phyloP scores from a whole-genome alignment of 2,797 vertebrate genomes.

The Bradypodion ventrale region DNA sequence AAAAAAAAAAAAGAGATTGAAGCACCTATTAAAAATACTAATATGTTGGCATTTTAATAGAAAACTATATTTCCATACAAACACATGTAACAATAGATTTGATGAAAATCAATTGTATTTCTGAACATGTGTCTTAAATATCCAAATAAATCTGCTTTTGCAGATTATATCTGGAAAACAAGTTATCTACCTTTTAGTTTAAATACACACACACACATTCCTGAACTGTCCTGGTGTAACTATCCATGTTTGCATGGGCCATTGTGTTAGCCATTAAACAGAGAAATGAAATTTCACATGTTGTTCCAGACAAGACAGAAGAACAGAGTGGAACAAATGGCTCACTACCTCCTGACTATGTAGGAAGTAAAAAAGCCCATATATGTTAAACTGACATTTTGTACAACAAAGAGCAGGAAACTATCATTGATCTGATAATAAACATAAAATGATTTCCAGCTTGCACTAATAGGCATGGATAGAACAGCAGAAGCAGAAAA shows the following conservation, averaged over 20 bases:
- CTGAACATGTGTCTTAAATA: neutral
- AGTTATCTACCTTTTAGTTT: conserved; percentile 8
- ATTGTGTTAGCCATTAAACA: conserved; percentile 16
- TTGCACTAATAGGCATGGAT: conserved; percentile 11
- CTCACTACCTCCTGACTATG: neutral
- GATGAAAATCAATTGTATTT: conserved; percentile 2
- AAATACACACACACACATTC: neutral
- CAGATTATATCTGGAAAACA: conserved; percentile 23
- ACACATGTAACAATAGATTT: neutral
- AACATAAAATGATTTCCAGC: conserved; percentile 21
- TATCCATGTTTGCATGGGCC: neutral
- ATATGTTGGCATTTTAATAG: neutral
- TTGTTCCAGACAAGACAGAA: neutral
- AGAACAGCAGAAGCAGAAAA: neutral
- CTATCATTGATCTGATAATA: neutral
- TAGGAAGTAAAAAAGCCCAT: neutral
- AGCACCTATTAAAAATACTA: neutral
- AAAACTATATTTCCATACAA: neutral
- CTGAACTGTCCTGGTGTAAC: neutral
- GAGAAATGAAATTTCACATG: conserved; percentile 28
- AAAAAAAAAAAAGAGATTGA: neutral
- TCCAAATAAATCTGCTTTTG: neutral
- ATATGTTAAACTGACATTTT: neutral
- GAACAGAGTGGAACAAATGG: neutral
- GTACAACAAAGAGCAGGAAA: conserved; percentile 6